Evolutionary conservation across 2,113 vertebrate species (phyloP).

Genomic region (Cygnus atratus): DNA sequence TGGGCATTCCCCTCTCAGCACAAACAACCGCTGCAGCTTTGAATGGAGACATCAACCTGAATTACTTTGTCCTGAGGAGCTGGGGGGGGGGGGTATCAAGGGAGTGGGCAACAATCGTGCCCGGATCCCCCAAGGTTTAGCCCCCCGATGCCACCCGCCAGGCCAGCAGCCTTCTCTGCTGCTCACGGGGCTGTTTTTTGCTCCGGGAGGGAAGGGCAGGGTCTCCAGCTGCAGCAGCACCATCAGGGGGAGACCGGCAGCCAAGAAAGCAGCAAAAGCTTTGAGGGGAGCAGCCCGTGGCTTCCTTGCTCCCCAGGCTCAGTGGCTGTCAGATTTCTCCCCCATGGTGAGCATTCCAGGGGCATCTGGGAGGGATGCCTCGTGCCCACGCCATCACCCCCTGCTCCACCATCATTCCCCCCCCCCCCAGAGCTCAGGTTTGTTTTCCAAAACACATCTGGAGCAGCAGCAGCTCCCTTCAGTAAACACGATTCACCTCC

Average conservation of each 20-base stretch:
- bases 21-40: background rate
- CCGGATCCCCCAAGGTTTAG: background rate
- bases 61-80: background rate
- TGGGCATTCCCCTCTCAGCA: conserved; percentile 42
- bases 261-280: background rate
- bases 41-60: background rate
- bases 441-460: background rate
- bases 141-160: background rate
- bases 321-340: background rate
- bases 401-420: accelerated
- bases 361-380: background rate
- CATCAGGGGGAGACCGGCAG: background rate
- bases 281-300: accelerated
- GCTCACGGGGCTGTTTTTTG: accelerated
- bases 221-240: background rate
- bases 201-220: background rate
- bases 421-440: background rate
- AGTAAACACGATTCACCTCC: background rate
- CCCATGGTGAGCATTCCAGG: accelerated
- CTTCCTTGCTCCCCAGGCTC: accelerated
- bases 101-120: accelerated
- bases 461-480: background rate
- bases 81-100: background rate
- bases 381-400: accelerated
- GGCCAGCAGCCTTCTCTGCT: background rate